Percentiles rank a stretch among this genome's conserved stretches.
phyloP scores from a whole-genome alignment of 2,888 invertebrate species.

The Leptarthrus brevirostris region DNA sequence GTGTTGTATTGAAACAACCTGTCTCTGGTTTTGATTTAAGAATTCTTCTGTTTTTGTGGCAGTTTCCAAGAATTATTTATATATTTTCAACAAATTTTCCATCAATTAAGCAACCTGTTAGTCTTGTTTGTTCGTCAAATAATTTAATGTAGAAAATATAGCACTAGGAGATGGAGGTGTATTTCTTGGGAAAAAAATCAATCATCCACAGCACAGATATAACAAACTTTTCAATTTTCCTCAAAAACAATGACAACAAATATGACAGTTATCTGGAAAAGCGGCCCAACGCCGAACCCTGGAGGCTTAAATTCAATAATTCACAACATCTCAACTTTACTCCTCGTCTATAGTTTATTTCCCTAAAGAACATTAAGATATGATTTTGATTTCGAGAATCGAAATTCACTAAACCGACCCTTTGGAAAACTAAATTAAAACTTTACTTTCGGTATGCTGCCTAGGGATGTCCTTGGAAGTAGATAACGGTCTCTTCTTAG shows the following conservation, averaged over 20 bases:
- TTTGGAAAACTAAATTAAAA: slow-evolving; percentile 38
- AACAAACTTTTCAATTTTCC: slow-evolving; percentile 22
- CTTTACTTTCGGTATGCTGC: slow-evolving; percentile 17
- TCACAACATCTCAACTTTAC: slow-evolving; percentile 24
- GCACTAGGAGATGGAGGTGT: no score
- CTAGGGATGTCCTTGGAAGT: slow-evolving; percentile 10
- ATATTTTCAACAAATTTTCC: no score
- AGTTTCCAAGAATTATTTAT: no score
- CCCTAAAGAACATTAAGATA: slow-evolving; percentile 37
- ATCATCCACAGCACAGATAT: no score
- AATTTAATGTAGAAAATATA: no score
- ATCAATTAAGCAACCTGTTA: no score
- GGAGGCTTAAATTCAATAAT: slow-evolving; percentile 23
- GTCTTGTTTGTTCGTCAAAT: no score
- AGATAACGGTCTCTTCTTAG: slow-evolving; percentile 15
- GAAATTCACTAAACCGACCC: slow-evolving; percentile 31
- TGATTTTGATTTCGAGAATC: slow-evolving; percentile 34
- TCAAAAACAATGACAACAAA: no score
- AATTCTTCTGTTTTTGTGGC: no score
- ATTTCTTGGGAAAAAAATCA: no score
- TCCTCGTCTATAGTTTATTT: background rate
- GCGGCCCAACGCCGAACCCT: background rate
- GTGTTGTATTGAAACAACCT: no score
- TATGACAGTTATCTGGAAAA: background rate
- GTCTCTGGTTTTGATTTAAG: no score